phyloP scores from a whole-genome alignment of 2,797 vertebrate species.

The Sardinella longiceps region DNA sequence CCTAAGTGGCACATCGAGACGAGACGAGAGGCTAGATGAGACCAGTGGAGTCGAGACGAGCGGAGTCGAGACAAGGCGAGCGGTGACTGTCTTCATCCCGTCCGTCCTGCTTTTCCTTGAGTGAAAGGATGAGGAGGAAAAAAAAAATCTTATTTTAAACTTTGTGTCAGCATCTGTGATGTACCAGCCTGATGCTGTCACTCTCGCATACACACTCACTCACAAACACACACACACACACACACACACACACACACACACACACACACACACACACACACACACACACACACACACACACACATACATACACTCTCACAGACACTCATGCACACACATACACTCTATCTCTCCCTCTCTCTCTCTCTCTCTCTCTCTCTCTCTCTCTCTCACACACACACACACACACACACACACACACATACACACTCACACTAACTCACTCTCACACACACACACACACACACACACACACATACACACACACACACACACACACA shows the following conservation, averaged over 20 bases:
- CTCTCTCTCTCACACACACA: too few species aligned
- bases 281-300: background rate
- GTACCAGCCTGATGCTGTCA: too few species aligned
- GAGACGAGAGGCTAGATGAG: too few species aligned
- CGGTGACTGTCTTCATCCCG: too few species aligned
- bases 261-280: background rate
- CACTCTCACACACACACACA: background rate
- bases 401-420: background rate
- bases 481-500: conserved; percentile 3
- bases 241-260: background rate
- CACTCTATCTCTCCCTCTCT: too few species aligned
- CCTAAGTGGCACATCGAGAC: background rate
- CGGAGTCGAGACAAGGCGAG: too few species aligned
- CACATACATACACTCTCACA: too few species aligned
- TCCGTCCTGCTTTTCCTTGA: background rate
- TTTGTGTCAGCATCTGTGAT: background rate
- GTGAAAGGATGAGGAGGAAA: too few species aligned
- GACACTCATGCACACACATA: too few species aligned
- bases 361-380: too few species aligned
- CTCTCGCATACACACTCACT: background rate
- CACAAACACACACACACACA: background rate
- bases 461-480: background rate
- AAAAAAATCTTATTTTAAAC: background rate
- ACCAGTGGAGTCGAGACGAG: too few species aligned
- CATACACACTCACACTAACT: background rate